Evolutionary conservation across 2,113 vertebrate species (phyloP).

Genomic region (Symphodus melops): DNA sequence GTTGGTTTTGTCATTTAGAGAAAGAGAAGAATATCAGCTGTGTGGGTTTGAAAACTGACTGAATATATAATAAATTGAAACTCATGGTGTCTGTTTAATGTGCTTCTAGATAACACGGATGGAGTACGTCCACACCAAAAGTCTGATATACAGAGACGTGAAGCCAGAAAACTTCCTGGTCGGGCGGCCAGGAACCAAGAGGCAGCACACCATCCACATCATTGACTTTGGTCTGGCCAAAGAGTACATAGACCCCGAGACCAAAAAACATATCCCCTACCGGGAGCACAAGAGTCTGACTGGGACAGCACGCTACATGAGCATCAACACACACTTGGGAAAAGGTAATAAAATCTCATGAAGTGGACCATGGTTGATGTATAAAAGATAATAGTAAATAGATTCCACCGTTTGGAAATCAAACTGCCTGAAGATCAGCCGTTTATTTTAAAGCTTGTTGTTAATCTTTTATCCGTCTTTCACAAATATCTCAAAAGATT

Average conservation of each 20-base stretch:
- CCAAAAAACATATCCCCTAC: conserved; percentile 99
- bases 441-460: background rate
- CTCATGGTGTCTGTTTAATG: background rate
- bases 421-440: background rate
- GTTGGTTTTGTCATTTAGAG: too few species aligned
- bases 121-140: conserved; percentile 98
- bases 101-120: conserved; percentile 92
- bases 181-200: conserved; percentile 93
- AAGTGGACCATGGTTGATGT: background rate
- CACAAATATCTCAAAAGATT: background rate
- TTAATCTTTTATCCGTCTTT: background rate
- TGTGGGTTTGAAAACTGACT: background rate
- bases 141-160: conserved; percentile 97
- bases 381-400: background rate
- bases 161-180: conserved; percentile 99
- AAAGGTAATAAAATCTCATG: conserved; percentile 84
- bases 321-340: conserved; percentile 97
- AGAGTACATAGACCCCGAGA: conserved; percentile 99
- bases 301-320: conserved; percentile 98
- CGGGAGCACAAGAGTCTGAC: conserved; percentile 99
- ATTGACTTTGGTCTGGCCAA: conserved; percentile 99
- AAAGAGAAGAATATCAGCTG: background rate
- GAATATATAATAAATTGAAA: background rate
- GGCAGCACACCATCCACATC: conserved; percentile 98
- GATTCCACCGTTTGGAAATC: background rate